Conservation (phyloP, 2,797 vertebrate genomes). For the Artibeus lituratus region DNA sequence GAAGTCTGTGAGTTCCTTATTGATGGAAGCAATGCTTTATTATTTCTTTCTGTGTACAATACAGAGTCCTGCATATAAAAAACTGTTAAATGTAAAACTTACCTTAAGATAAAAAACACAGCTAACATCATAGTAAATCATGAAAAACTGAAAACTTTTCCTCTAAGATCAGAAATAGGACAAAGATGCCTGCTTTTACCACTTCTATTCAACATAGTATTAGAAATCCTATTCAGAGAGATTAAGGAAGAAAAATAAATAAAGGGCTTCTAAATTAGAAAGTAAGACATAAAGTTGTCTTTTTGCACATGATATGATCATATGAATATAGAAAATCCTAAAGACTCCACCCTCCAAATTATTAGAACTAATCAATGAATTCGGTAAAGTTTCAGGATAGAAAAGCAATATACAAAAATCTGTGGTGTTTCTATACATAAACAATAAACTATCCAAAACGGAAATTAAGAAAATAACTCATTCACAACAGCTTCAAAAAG, state of each 20-base stretch:
- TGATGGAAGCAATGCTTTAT: neutral
- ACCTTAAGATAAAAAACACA: neutral
- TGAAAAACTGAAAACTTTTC: neutral
- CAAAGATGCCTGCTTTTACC: neutral
- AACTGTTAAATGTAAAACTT: neutral
- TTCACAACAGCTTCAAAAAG: neutral
- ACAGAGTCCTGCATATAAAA: neutral
- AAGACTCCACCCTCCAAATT: neutral
- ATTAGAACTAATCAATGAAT: neutral
- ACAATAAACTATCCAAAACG: neutral
- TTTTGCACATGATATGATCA: neutral
- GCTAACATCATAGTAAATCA: neutral
- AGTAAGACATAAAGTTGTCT: neutral
- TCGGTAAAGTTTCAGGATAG: neutral
- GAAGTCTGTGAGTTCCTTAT: neutral
- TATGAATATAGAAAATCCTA: neutral
- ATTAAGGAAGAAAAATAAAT: neutral
- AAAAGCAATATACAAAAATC: neutral
- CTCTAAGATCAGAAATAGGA: neutral
- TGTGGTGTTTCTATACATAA: neutral
- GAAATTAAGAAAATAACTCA: neutral
- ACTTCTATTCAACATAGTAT: neutral
- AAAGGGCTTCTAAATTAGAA: neutral
- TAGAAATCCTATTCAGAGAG: neutral
- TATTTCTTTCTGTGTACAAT: neutral